Evolutionary conservation across 2,888 invertebrate genomes (phyloP).

Genomic region (Sycophila texana): DNA sequence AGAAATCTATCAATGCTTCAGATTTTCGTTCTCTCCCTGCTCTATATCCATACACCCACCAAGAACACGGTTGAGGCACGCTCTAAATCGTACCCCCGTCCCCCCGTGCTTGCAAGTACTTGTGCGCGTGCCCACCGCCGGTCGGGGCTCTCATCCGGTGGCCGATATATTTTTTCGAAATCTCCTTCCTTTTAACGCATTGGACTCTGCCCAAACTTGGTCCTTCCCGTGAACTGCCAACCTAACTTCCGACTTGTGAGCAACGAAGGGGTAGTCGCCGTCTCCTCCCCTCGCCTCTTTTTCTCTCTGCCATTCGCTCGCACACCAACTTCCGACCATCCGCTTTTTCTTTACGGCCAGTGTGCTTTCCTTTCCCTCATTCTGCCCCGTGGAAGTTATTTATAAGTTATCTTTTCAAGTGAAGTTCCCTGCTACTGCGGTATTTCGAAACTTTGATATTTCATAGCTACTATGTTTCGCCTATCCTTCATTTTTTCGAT

Average conservation of each 20-base stretch:
- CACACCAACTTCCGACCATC: constrained; percentile 51
- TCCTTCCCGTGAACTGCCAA: constrained; percentile 59
- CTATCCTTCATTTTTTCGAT: background rate
- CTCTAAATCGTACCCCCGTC: background rate
- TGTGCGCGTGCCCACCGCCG: no score
- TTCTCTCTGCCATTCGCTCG: background rate
- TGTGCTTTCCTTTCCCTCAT: constrained; percentile 47
- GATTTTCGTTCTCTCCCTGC: background rate
- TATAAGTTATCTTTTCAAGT: constrained; percentile 73
- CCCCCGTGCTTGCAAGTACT: no score
- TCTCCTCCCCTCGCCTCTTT: constrained; percentile 21
- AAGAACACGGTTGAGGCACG: constrained; percentile 2
- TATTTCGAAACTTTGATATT: constrained; percentile 72
- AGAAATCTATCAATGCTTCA: constrained; percentile 46
- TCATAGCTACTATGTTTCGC: constrained; percentile 66
- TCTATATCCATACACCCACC: background rate
- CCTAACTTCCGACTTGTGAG: constrained; percentile 70
- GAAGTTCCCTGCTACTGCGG: constrained; percentile 71
- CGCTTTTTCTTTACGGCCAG: constrained; percentile 58
- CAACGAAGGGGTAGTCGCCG: constrained; percentile 65
- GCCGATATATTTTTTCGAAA: constrained; percentile 66
- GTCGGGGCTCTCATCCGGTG: constrained; percentile 14
- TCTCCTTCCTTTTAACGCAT: constrained; percentile 71
- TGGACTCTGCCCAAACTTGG: constrained; percentile 71
- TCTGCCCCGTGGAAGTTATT: constrained; percentile 64